Base-by-base conservation (phyloP, 1,140 invertebrate species). In the Chironomus striatipennis region DNA sequence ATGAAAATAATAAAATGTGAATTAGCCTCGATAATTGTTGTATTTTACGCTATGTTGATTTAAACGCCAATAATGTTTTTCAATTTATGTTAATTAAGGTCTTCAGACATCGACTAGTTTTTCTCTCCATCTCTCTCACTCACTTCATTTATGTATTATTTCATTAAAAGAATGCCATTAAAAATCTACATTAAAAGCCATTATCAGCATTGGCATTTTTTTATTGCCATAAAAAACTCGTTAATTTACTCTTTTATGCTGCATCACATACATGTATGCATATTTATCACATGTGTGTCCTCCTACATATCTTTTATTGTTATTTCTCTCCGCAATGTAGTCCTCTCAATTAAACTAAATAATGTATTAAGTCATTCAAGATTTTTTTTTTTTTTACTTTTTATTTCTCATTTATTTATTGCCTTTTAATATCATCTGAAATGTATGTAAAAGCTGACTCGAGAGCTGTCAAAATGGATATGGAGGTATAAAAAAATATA, bases 191-290 rank as follows among this genome's bases (percentile, higher is more conserved):
- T 57, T 57, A 57, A 57, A 57, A 57, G 47, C n/a, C 12, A 57
- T 57, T 57, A 57, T 57, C 47, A 15, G n/a, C 47, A 4, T 47
- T 15, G 8, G 9, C 2, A 43, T 8, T 15, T 57, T 57, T 57
- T 57, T 57, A 57, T 57, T 15, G 47, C 47, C 47, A 57, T 57
- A 57, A n/a, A n/a, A 34, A 57, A 57, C 47, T 57, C 47, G n/a
- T 57, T 57, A 57, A 57, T 57, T 57, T 57, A 57, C 47, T 57
- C n/a, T 57, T 57, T 57, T 57, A 57, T 57, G 47, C 47, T 57
- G 47, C 47, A 57, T 57, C 47, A 57, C n/a, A 57, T 57, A 57
- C n/a, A 57, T 57, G 47, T 15, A 57, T 57, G 12, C 12, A n/a
- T 15, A 12, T n/a, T n/a, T 57, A 57, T 57, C 47, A n/a, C 47